Evolutionary conservation across 1,140 invertebrate genomes (phyloP), one percentile per base, ranked within the genome.

Genomic region (Leptoteleia sp.): DNA sequence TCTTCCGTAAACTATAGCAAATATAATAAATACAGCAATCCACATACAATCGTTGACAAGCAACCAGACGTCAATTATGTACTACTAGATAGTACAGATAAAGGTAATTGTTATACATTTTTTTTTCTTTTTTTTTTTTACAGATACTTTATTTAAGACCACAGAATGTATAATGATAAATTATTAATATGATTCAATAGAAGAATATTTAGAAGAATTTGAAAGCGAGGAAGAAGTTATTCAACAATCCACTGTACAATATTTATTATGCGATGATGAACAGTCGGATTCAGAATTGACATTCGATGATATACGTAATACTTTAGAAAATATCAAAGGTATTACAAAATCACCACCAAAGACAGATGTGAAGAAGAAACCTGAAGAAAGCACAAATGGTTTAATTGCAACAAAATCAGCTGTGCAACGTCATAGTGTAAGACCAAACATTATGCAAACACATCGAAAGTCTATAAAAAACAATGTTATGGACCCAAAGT

Each of bases 171-270:
- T n/a, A n/a, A n/a, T n/a, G n/a, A n/a, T n/a, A n/a, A n/a, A n/a
- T n/a, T n/a, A n/a, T n/a, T n/a, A n/a, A n/a, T n/a, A n/a, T n/a
- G n/a, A n/a, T n/a, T n/a, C n/a, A 59, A 29, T 45, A 67, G 45
- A 50, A 59, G 22, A 79, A 25, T 9, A 19, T 17, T 8, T 75
- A 73, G 42, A 82, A 9, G 75, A 72, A 12, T 22, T 57, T 0
- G 81, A 82, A 45, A 82, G 67, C 45, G 79, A 84, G 6, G 67
- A 68, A 27, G 86, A 89, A 70, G 29, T 87, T 15, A 37, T 88
- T 16, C 79, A 87, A 52, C 81, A 85, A 31, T 88, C 88, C 16
- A 89, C 86, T n/a, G 87, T 89, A 33, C 86, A 90, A 67, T 86
- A 85, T 37, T 86, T 88, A 25, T 62, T 89, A 4, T 83, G 81